Base-by-base conservation (phyloP, 2,888 invertebrate genomes). In the Lasioglossum oenotherae region DNA sequence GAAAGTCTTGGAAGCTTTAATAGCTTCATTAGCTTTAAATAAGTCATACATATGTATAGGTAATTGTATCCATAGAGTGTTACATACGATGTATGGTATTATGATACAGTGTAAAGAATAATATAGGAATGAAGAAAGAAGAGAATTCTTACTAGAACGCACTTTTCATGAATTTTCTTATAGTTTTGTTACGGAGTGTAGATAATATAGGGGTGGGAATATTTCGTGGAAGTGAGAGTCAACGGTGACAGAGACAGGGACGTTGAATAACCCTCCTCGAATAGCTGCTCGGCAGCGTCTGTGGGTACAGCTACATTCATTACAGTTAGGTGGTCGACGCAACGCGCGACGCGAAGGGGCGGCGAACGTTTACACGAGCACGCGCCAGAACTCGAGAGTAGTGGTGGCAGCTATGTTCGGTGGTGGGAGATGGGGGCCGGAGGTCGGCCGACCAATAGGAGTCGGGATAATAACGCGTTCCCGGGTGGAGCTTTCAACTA, bases 401-500 rank as follows among this genome's bases (percentile, higher is more conserved):
- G 85, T 77, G 85, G 85, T 80, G 84, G 85, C 38, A 84, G 67
- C 23, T 12, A 12, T 3, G 8, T 0, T 0, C 12, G 0, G 1
- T 71, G 38, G 85, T 77, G 92, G 93, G 91, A 76, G 73, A 69
- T 57, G 74, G 82, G 60, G 84, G 82, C 78, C 57, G 72, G 74
- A 75, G 88, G 81, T 80, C 67, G 35, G 35, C 38, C 82, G 77
- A 74, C 90, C 90, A 92, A 92, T 93, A 84, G 86, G 84, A 81
- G 74, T 73, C 60, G 80, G 69, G 80, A 74, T 23, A 80, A 78
- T 79, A 82, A 46, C 74, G 78, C 82, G 88, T 72, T 88, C 90
- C 87, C 92, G 92, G 93, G 93, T 93, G 93, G 93, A 92, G 94
- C 92, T 84, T 93, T 78, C 73, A 87, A 89, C 88, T 93, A 92